These are phyloP conservation scores for Sternotherus odoratus DNA, from an alignment of 2,797 vertebrate genomes.

Conservation along the genomic window DNA sequence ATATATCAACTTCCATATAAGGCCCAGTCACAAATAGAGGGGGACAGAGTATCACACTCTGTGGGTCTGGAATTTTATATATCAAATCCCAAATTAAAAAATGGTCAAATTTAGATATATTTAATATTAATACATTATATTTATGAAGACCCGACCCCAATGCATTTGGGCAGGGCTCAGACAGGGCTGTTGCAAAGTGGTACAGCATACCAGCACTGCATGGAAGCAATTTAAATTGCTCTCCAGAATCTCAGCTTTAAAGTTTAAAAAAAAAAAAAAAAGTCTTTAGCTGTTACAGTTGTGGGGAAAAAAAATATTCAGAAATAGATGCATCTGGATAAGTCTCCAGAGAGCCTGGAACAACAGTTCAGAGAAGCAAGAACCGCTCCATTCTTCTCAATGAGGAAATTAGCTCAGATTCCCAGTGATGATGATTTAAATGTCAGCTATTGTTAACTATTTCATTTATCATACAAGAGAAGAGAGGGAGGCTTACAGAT, in stretches of 20 bases:
- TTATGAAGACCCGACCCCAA: not conserved
- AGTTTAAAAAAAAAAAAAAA: no score
- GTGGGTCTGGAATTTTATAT: not conserved
- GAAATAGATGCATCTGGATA: not conserved
- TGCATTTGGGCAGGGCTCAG: no score
- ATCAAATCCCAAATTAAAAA: no score
- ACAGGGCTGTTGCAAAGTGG: not conserved
- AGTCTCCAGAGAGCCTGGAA: not conserved
- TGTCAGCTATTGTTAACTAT: not conserved
- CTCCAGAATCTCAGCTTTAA: no score
- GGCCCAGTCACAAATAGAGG: not conserved
- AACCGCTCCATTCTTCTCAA: not conserved
- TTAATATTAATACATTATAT: no score
- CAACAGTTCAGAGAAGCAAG: not conserved
- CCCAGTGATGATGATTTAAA: not conserved
- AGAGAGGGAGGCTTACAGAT: not conserved
- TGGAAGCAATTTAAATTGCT: no score
- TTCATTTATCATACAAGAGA: no score
- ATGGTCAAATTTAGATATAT: no score
- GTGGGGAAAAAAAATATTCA: not conserved
- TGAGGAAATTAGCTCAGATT: not conserved
- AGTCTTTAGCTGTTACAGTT: no score
- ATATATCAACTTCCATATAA: accelerated
- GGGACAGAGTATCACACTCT: accelerated
- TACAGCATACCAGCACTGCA: not conserved